These are phyloP conservation scores for Scalopus aquaticus DNA, from an alignment of 2,113 vertebrate genomes.

Conservation along the genomic window DNA sequence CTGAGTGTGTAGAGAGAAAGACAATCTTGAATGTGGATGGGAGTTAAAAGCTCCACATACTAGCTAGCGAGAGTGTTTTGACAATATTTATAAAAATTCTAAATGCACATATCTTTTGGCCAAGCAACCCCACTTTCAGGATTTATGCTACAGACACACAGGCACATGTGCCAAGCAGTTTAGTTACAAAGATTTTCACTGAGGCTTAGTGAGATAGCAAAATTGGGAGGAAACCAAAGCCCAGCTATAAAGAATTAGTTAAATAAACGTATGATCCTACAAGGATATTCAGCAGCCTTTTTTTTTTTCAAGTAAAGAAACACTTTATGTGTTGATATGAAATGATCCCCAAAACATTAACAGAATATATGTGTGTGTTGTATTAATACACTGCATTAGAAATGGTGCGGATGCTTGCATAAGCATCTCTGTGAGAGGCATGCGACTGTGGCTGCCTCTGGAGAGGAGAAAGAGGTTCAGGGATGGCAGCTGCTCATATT, in stretches of 20 bases:
- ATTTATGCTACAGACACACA: not conserved
- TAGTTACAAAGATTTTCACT: not conserved
- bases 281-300: not conserved
- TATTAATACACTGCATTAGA: not conserved
- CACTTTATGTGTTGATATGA: not conserved
- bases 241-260: not conserved
- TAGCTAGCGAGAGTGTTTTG: not conserved
- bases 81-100: conserved; percentile 11
- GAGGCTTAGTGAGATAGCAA: not conserved
- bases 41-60: not conserved
- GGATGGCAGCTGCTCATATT: not conserved
- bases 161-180: not conserved
- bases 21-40: not conserved
- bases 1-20: not conserved
- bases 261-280: not conserved
- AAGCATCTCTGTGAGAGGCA: not conserved
- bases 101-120: not conserved
- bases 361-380: not conserved
- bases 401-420: not conserved
- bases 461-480: not conserved
- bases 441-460: not conserved
- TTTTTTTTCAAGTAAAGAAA: not conserved
- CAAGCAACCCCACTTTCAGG: not conserved
- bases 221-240: not conserved
- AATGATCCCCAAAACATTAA: not conserved